phyloP scores from a whole-genome alignment of 2,113 vertebrate genomes.

The Gobius niger region DNA sequence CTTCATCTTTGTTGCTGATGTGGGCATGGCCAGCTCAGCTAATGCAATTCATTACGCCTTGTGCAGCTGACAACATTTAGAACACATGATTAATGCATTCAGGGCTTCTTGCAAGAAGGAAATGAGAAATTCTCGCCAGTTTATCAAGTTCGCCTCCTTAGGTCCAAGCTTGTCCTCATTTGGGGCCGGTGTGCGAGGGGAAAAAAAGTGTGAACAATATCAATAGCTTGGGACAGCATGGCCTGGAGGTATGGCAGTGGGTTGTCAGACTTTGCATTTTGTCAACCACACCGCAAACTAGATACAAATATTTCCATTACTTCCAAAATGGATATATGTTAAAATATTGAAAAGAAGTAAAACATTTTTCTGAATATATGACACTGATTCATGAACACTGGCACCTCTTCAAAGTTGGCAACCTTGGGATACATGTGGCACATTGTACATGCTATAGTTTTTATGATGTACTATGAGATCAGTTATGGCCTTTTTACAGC shows the following conservation, averaged over 20 bases:
- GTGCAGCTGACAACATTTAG: slow-evolving; percentile 44
- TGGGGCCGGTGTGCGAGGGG: slow-evolving; percentile 6
- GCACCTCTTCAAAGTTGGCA: background rate
- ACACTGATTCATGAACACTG: background rate
- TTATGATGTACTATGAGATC: background rate
- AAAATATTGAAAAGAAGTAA: background rate
- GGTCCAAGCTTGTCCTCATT: slow-evolving; percentile 31
- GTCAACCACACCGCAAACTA: background rate
- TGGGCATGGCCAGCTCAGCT: slow-evolving; percentile 49
- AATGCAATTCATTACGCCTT: slow-evolving; percentile 56
- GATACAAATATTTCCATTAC: background rate
- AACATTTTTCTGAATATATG: background rate
- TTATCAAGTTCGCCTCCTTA: slow-evolving; percentile 30
- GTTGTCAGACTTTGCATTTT: slow-evolving; percentile 43
- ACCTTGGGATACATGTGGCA: background rate
- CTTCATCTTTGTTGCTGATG: slow-evolving; percentile 50
- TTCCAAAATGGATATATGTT: background rate
- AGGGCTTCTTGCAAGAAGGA: slow-evolving; percentile 18
- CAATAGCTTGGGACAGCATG: slow-evolving; percentile 33
- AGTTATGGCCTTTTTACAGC: background rate
- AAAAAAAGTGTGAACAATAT: slow-evolving; percentile 18
- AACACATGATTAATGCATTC: slow-evolving; percentile 59
- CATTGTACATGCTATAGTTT: background rate
- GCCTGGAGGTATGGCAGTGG: slow-evolving; percentile 40
- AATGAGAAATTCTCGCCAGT: slow-evolving; percentile 41